Evolutionary conservation across 2,888 invertebrate species (phyloP).

Genomic region (Allygus modestus): DNA sequence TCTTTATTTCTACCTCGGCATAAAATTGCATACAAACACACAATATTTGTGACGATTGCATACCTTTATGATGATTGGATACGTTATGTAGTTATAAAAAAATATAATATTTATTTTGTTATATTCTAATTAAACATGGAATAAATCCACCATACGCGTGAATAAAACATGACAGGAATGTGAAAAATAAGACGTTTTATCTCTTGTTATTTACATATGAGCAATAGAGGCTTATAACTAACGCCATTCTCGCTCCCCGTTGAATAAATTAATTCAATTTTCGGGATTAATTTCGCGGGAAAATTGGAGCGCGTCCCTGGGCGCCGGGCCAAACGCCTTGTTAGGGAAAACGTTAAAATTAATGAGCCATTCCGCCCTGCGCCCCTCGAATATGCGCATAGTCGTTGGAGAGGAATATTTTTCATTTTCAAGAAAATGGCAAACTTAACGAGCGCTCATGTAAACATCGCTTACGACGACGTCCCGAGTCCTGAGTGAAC

Average conservation of each 20-base stretch:
- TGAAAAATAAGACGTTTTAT: neutral
- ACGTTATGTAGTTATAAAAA: too few species aligned
- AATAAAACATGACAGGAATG: neutral
- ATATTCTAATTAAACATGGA: too few species aligned
- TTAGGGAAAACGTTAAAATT: conserved; percentile 53
- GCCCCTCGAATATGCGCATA: conserved; percentile 26
- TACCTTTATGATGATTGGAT: too few species aligned
- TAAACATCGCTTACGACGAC: conserved; percentile 11
- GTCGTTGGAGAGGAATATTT: conserved; percentile 27
- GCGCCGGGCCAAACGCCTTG: conserved; percentile 37
- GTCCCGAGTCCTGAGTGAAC: neutral
- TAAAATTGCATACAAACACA: too few species aligned
- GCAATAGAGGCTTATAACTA: neutral
- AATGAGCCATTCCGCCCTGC: conserved; percentile 46
- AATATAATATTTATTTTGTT: too few species aligned
- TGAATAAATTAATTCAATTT: conserved; percentile 54
- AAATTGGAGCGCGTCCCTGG: conserved; percentile 52
- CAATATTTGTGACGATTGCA: too few species aligned
- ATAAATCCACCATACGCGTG: too few species aligned
- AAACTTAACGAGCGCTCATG: conserved; percentile 30
- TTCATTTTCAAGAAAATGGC: conserved; percentile 45
- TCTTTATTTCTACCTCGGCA: too few species aligned
- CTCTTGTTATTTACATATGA: neutral
- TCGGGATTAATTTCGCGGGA: conserved; percentile 50
- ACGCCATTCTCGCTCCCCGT: neutral